phyloP scores from a whole-genome alignment of 2,888 invertebrate species.

The Eristalinus aeneus region DNA sequence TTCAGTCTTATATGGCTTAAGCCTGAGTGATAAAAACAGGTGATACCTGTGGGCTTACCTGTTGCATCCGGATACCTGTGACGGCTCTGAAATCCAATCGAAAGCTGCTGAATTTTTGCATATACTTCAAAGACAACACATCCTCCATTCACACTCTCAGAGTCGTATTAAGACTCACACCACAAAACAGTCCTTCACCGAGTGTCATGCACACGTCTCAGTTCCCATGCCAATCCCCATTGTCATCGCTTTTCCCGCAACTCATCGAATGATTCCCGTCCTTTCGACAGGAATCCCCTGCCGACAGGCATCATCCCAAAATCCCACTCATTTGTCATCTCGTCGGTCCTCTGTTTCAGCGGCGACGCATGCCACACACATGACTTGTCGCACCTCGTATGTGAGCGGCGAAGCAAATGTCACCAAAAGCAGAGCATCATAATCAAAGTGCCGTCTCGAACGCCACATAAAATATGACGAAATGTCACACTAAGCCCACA shows the following conservation, averaged over 20 bases:
- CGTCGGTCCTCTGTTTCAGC: background rate
- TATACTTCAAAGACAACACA: too few relatives aligned
- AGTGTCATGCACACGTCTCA: background rate
- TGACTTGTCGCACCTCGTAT: background rate
- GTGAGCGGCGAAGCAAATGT: background rate
- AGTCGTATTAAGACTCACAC: too few relatives aligned
- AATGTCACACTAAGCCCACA: background rate
- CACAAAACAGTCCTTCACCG: background rate
- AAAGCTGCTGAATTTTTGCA: too few relatives aligned
- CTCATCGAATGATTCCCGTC: background rate
- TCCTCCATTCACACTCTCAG: too few relatives aligned
- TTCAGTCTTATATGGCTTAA: too few relatives aligned
- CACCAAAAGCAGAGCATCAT: background rate
- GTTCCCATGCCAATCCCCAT: background rate
- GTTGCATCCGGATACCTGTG: too few relatives aligned
- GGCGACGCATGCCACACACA: background rate
- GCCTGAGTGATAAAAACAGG: too few relatives aligned
- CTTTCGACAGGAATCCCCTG: background rate
- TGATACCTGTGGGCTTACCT: too few relatives aligned
- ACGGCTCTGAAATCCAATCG: too few relatives aligned
- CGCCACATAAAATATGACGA: background rate
- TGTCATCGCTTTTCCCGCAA: background rate
- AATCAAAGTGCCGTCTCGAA: background rate
- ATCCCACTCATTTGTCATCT: background rate
- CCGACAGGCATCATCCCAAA: background rate